phyloP scores from a whole-genome alignment of 2,888 invertebrate species.

The Lasioglossum vierecki region DNA sequence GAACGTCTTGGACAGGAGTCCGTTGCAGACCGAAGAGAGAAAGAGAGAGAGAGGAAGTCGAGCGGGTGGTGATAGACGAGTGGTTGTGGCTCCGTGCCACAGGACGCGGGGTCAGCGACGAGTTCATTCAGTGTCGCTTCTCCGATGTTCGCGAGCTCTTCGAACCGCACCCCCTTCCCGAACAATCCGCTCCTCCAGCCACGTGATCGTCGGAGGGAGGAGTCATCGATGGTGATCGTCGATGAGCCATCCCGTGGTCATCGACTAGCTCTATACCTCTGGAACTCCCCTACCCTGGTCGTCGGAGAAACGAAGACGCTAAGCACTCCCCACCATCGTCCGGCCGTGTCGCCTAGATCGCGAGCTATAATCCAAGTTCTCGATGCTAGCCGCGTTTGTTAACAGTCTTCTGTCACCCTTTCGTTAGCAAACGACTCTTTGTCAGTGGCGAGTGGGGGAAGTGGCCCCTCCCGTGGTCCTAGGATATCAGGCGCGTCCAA shows the following conservation, averaged over 20 bases:
- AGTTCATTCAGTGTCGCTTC: constrained; percentile 78
- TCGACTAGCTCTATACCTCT: background rate
- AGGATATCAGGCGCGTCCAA: background rate
- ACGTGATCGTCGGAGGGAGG: background rate
- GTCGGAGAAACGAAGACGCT: background rate
- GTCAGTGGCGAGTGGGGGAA: background rate
- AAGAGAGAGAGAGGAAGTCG: background rate
- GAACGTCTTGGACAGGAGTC: background rate
- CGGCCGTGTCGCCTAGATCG: background rate
- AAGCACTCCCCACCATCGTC: background rate
- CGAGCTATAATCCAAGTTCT: background rate
- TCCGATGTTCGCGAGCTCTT: constrained; percentile 12
- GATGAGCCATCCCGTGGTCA: background rate
- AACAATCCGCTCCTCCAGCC: background rate
- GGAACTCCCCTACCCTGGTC: background rate
- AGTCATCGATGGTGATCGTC: background rate
- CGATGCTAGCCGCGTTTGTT: background rate
- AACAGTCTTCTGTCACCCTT: background rate
- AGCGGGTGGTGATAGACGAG: constrained; percentile 33
- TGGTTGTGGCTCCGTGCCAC: constrained; percentile 63
- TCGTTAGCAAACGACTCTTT: background rate
- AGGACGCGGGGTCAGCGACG: constrained; percentile 70
- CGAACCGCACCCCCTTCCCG: constrained; percentile 16
- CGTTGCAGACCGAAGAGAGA: background rate
- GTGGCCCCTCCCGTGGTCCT: background rate